These are phyloP conservation scores for Tapera naevia DNA, from an alignment of 2,797 vertebrate genomes.

Conservation along the genomic window DNA sequence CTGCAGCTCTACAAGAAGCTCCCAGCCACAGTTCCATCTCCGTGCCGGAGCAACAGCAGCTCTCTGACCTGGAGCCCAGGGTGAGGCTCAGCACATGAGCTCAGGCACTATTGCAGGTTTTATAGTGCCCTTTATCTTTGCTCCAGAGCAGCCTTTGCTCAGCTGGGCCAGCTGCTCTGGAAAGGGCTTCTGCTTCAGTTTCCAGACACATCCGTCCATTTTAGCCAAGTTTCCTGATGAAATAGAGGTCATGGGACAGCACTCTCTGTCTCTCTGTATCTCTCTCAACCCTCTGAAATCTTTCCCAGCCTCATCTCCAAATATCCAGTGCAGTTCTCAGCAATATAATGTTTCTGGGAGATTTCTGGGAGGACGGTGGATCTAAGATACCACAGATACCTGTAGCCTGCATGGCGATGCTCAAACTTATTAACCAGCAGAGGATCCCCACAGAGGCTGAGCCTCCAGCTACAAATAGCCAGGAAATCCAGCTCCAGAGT, in stretches of 20 bases:
- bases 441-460: neutral
- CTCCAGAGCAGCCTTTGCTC: neutral
- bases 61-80: neutral
- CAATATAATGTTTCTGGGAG: neutral
- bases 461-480: neutral
- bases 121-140: neutral
- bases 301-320: neutral
- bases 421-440: neutral
- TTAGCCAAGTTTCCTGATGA: neutral
- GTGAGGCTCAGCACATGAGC: neutral
- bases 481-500: neutral
- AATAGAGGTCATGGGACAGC: neutral
- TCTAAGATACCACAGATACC: neutral
- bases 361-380: neutral
- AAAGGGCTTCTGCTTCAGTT: neutral
- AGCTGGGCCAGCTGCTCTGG: neutral
- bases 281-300: neutral
- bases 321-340: neutral
- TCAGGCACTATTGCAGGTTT: neutral
- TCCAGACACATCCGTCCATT: neutral
- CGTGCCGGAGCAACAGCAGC: accelerated
- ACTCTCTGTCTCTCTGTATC: neutral
- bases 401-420: neutral
- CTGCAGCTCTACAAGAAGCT: neutral
- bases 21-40: neutral